A percentile compares a stretch with the other conserved stretches of the same genome.
Conservation (phyloP, 2,888 invertebrate species). For the Noctua janthe region DNA sequence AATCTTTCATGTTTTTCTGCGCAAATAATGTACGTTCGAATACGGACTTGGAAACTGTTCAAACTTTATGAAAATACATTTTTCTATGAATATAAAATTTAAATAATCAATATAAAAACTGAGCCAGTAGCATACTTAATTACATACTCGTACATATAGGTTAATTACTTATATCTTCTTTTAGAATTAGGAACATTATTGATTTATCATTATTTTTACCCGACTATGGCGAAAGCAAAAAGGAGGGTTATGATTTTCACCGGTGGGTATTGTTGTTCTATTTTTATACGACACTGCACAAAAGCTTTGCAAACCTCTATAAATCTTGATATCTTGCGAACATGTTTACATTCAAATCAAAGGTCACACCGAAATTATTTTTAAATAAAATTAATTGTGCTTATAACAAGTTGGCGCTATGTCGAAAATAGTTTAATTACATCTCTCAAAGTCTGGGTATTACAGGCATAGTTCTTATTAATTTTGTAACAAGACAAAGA, state of each 20-base stretch:
- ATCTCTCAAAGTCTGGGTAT: constrained; percentile 21
- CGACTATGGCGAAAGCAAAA: no score
- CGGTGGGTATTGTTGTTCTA: no score
- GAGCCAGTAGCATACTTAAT: background rate
- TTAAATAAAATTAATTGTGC: constrained; percentile 13
- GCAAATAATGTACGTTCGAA: constrained; percentile 56
- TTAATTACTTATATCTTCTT: background rate
- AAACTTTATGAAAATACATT: constrained; percentile 55
- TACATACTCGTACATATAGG: background rate
- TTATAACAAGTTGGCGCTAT: background rate
- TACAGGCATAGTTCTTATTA: constrained; percentile 52
- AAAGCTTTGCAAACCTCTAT: background rate
- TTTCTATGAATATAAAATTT: constrained; percentile 29
- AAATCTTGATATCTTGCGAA: background rate
- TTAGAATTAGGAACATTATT: background rate
- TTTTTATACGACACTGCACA: background rate
- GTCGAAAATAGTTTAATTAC: constrained; percentile 49
- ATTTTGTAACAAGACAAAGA: constrained; percentile 67
- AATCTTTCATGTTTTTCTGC: constrained; percentile 49
- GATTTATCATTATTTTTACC: no score
- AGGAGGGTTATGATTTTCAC: no score
- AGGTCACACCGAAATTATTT: background rate
- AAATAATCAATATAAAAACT: constrained; percentile 8
- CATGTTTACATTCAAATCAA: background rate
- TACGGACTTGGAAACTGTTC: constrained; percentile 44